Evolutionary conservation across 1,140 invertebrate species (phyloP), one percentile per base, ranked within the genome.

Genomic region (Heliconius hewitsoni): DNA sequence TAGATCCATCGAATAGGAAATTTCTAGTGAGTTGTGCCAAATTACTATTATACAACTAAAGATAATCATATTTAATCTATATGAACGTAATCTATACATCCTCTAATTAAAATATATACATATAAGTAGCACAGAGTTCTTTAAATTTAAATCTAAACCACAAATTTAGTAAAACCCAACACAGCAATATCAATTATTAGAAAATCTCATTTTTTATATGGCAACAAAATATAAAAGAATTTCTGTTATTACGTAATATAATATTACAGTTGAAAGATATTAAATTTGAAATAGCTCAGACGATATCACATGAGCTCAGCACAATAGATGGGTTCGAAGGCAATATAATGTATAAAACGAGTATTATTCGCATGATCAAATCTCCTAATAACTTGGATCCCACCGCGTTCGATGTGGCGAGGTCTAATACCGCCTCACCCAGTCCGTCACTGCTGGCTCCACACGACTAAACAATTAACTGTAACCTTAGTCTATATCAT

Each of bases 341-440:
- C 87, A 93, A 93, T 93, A 93, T 92, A 93, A 91, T 88, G 86
- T 91, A 93, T 91, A 89, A 90, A 90, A 87, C 89, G 90, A 82
- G 88, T 90, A 91, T 94, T 93, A 91, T 90, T 91, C 93, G 91
- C 91, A 88, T 93, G 93, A 93, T 93, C 91, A 91, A 85, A 90
- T 91, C 87, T 88, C 91, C 91, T 94, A 94, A 93, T 94, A 94
- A 93, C 90, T 93, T 91, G 91, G 91, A 93, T 91, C 91, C 89
- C 89, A 88, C 89, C 91, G 91, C 87, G 91, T 84, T 93, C 89
- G 92, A 91, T 92, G 91, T 90, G 87, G 89, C 91, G 91, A 90
- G 81, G 86, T 87, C 84, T 92, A 91, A 94, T 90, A 88, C 86
- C 86, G 83, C 79, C 87, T 86, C 83, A 74, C 83, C 82, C 83